A percentile compares a stretch with the other conserved stretches of the same genome.
phyloP scores from a whole-genome alignment of 2,888 invertebrate species.

The Eulithis prunata region DNA sequence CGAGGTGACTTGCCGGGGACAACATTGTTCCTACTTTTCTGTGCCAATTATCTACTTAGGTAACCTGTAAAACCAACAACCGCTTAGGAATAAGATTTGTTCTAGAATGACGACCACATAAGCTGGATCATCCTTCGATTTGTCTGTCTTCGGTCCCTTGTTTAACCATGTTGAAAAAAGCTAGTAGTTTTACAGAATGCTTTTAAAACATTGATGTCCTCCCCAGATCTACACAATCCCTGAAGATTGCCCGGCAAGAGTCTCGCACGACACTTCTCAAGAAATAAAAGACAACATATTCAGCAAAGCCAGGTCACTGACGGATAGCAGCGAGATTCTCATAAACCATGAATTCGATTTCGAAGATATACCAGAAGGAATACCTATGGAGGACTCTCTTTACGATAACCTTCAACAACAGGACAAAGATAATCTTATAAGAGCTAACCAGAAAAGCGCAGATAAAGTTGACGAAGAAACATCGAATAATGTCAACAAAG shows the following conservation, averaged over 20 bases:
- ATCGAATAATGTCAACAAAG: constrained; percentile 2
- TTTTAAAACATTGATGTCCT: too few species aligned
- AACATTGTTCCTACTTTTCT: too few species aligned
- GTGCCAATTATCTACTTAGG: too few species aligned
- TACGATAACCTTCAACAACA: constrained; percentile 61
- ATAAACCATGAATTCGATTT: constrained; percentile 69
- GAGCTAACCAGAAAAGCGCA: background rate
- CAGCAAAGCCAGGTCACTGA: constrained; percentile 62
- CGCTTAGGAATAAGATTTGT: too few species aligned
- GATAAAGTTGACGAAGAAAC: background rate
- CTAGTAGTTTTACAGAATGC: too few species aligned
- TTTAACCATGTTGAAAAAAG: too few species aligned
- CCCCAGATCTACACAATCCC: constrained; percentile 74
- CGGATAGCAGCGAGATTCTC: constrained; percentile 62
- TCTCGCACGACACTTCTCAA: constrained; percentile 57
- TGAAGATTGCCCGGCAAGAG: constrained; percentile 71
- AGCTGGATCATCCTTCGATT: too few species aligned
- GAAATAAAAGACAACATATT: constrained; percentile 69
- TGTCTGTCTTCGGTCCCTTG: too few species aligned
- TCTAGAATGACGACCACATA: too few species aligned
- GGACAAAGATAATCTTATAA: constrained; percentile 38
- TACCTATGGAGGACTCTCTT: constrained; percentile 72
- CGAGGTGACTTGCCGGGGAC: too few species aligned
- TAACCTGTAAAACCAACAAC: too few species aligned
- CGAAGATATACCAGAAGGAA: constrained; percentile 74